A percentile compares a stretch with the other conserved stretches of the same genome.
These are phyloP conservation scores for Liopterus haemorrhoidalis DNA, from an alignment of 2,888 invertebrate genomes.

Conservation along the genomic window DNA sequence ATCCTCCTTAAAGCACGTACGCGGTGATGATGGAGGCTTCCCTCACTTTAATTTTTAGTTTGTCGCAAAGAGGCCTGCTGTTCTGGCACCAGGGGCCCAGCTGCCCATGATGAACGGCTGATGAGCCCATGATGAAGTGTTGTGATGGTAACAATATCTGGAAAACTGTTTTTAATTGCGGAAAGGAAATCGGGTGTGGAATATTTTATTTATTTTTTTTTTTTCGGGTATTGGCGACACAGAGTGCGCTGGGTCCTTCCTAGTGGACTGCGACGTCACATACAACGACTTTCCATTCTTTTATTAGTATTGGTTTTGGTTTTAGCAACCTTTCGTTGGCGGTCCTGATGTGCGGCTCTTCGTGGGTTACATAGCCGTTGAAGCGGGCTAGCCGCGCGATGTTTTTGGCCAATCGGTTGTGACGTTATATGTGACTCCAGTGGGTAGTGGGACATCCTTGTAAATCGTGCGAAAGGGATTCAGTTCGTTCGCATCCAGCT, in stretches of 20 bases:
- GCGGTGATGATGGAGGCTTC: too few species aligned
- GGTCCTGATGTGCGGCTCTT: background rate
- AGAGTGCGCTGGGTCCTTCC: conserved; percentile 1
- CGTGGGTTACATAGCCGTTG: conserved; percentile 1
- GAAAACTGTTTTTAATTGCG: too few species aligned
- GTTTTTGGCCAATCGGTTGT: conserved; percentile 19
- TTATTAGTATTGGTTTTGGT: background rate
- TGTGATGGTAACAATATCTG: too few species aligned
- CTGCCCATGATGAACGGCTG: too few species aligned
- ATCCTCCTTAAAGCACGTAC: too few species aligned
- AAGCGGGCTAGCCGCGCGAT: background rate
- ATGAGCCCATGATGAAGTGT: too few species aligned
- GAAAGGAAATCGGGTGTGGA: too few species aligned
- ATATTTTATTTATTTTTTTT: too few species aligned
- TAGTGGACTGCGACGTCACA: conserved; percentile 1
- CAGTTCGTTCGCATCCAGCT: conserved; percentile 17
- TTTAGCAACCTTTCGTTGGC: background rate
- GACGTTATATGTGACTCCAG: conserved; percentile 24
- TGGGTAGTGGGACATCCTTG: conserved; percentile 31
- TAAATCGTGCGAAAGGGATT: conserved; percentile 25
- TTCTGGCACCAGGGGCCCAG: too few species aligned
- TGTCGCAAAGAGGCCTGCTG: too few species aligned
- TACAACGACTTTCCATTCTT: background rate
- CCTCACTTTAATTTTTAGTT: too few species aligned
- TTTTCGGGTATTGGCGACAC: too few species aligned